A percentile compares a stretch with the other conserved stretches of the same genome.
phyloP scores from a whole-genome alignment of 2,113 vertebrate genomes.

The Phaethornis superciliosus region DNA sequence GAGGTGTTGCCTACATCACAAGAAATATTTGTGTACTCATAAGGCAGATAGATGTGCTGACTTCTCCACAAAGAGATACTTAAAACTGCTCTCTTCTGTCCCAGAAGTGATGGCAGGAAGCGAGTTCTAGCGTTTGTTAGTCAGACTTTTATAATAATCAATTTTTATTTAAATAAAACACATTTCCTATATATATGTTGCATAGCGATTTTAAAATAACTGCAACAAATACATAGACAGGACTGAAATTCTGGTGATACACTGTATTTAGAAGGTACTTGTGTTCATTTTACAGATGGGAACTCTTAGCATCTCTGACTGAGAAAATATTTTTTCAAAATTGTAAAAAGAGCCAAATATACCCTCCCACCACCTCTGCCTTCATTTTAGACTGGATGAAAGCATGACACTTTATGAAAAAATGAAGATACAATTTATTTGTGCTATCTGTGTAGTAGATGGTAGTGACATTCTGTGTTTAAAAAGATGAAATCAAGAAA shows the following conservation, averaged over 20 bases:
- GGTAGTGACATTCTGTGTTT: not conserved
- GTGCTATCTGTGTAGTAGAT: not conserved
- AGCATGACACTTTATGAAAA: not conserved
- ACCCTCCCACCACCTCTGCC: rapidly evolving
- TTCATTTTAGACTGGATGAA: not conserved
- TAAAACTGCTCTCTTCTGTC: not conserved
- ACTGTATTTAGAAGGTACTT: not conserved
- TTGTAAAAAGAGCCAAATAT: not conserved
- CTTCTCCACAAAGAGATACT: not conserved
- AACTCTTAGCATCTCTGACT: not conserved
- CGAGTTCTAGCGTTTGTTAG: not conserved
- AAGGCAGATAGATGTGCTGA: not conserved
- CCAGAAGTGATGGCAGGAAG: not conserved
- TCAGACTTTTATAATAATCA: not conserved
- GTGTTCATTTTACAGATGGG: not conserved
- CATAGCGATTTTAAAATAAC: not conserved
- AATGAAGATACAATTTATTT: not conserved
- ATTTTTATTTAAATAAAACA: not conserved
- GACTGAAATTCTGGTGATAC: not conserved
- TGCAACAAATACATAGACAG: not conserved
- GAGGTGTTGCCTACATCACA: not conserved
- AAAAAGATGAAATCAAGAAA: constrained; percentile 1
- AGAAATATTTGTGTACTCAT: not conserved
- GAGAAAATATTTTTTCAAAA: not conserved
- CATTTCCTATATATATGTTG: not conserved